Percentiles rank a stretch among this genome's conserved stretches.
Evolutionary conservation across 1,140 invertebrate species (phyloP).

Genomic region (Anastatus disparis): DNA sequence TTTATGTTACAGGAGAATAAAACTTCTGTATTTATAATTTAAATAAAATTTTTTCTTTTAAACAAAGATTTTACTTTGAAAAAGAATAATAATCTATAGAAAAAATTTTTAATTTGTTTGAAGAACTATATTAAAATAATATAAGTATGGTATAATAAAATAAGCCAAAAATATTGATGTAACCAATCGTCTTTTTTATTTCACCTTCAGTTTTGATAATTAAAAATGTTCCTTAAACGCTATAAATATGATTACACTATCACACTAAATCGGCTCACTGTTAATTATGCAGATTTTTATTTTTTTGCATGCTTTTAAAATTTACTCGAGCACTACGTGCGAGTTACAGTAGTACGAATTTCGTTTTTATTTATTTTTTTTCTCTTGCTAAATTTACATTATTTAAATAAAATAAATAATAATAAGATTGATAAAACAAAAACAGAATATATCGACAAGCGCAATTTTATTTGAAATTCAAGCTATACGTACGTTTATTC

Average conservation of each 20-base stretch:
- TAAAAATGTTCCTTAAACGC: conserved; percentile 37
- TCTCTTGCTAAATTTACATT: conserved; percentile 17
- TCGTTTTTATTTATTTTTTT: no score
- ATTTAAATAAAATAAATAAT: not conserved
- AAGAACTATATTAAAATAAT: not conserved
- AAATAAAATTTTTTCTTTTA: not conserved
- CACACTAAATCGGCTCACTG: conserved; percentile 29
- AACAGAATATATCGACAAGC: no score
- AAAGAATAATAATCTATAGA: no score
- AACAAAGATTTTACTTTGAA: not conserved
- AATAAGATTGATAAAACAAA: not conserved
- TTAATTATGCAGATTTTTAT: conserved; percentile 30
- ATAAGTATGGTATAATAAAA: not conserved
- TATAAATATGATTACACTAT: conserved; percentile 33
- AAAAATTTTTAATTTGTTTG: no score
- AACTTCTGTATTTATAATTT: no score
- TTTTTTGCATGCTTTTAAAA: no score
- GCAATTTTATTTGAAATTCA: not conserved
- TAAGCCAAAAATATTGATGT: conserved; percentile 9
- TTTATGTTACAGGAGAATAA: no score
- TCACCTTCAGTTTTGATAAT: conserved; percentile 29
- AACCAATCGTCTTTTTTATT: conserved; percentile 38
- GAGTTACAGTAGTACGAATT: conserved; percentile 3
- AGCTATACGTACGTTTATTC: not conserved
- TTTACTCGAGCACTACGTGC: no score